Evolutionary conservation across 2,797 vertebrate genomes (phyloP).

Genomic region (Ataeniobius toweri): DNA sequence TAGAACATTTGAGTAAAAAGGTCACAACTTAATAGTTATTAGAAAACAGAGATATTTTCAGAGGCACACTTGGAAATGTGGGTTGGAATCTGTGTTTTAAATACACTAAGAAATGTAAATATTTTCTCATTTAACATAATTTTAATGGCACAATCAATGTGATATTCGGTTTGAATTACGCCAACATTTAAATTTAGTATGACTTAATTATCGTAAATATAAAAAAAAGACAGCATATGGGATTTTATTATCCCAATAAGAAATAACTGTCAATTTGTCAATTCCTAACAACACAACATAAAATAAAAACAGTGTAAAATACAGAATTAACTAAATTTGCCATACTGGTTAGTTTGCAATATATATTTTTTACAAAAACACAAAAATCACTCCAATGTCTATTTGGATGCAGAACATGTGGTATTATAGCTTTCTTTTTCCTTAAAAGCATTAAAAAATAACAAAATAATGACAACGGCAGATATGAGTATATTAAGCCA

Average conservation of each 20-base stretch:
- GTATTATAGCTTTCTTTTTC: neutral
- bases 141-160: neutral
- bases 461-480: neutral
- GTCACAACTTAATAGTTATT: neutral
- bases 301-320: too few relatives aligned
- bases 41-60: neutral
- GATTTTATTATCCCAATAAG: too few relatives aligned
- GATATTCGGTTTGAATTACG: neutral
- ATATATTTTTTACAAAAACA: too few relatives aligned
- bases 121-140: neutral
- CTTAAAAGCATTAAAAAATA: neutral
- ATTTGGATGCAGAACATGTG: neutral
- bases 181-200: neutral
- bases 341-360: too few relatives aligned
- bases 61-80: neutral
- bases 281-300: too few relatives aligned
- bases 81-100: neutral
- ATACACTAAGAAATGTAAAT: neutral
- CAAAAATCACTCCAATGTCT: neutral
- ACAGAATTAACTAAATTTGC: too few relatives aligned
- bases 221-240: too few relatives aligned
- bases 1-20: neutral
- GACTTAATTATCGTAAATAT: too few relatives aligned
- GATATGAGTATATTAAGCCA: neutral
- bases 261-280: too few relatives aligned